These are phyloP conservation scores for Pterostichus niger DNA, from an alignment of 2,888 invertebrate genomes.

Conservation along the genomic window DNA sequence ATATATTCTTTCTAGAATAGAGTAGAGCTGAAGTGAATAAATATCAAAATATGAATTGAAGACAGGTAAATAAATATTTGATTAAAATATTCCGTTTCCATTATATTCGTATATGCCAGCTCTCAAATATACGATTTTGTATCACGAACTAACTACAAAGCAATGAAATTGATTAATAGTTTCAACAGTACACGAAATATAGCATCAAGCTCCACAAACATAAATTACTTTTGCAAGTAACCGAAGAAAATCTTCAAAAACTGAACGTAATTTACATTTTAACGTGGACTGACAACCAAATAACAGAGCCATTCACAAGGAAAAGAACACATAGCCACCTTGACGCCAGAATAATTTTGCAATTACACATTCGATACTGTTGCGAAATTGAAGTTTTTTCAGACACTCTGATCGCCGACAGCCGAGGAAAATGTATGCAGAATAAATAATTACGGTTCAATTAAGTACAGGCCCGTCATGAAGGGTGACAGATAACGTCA, in stretches of 20 bases:
- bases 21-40: too few relatives aligned
- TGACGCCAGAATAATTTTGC: slow-evolving; percentile 51
- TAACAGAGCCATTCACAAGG: slow-evolving; percentile 23
- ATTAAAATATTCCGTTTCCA: slow-evolving; percentile 43
- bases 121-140: slow-evolving; percentile 6
- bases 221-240: not conserved
- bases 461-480: slow-evolving; percentile 45
- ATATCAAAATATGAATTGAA: not conserved
- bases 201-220: slow-evolving; percentile 3
- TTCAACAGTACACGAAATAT: slow-evolving; percentile 34
- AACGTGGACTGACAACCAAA: slow-evolving; percentile 44
- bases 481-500: slow-evolving; percentile 54
- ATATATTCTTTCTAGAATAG: too few relatives aligned
- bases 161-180: slow-evolving; percentile 46
- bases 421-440: slow-evolving; percentile 52
- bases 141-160: slow-evolving; percentile 46
- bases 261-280: slow-evolving; percentile 41
- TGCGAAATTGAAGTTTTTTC: slow-evolving; percentile 43
- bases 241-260: slow-evolving; percentile 27
- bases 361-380: slow-evolving; percentile 59
- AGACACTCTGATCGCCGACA: slow-evolving; percentile 33
- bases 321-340: slow-evolving; percentile 21
- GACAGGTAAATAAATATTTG: slow-evolving; percentile 28
- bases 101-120: not conserved
- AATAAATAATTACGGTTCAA: slow-evolving; percentile 64